These are phyloP conservation scores for Panthera leo DNA, from an alignment of 2,113 vertebrate genomes.

Conservation along the genomic window DNA sequence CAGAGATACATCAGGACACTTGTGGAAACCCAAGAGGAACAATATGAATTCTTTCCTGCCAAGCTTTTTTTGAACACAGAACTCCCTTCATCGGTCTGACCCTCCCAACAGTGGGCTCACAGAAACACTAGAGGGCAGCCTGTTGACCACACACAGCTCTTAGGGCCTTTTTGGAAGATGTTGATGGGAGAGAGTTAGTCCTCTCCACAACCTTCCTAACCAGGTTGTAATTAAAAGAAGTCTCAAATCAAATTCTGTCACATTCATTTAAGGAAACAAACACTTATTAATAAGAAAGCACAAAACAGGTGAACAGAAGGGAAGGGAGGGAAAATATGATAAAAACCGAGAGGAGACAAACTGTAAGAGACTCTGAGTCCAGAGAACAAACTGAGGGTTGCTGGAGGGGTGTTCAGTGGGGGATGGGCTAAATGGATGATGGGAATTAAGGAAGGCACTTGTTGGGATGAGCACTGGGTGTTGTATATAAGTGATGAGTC, in stretches of 20 bases:
- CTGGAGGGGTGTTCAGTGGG: no score
- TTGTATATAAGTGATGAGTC: no score
- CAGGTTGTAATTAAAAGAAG: background rate
- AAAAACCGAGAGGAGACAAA: no score
- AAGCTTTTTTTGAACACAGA: background rate
- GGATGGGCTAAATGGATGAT: no score
- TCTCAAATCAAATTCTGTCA: background rate
- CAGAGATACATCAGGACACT: background rate
- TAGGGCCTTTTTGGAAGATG: background rate
- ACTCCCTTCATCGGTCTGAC: background rate
- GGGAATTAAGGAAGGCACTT: no score
- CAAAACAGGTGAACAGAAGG: background rate
- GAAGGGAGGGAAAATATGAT: no score
- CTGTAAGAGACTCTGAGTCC: no score
- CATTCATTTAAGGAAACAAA: background rate
- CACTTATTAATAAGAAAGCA: background rate
- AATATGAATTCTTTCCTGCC: background rate
- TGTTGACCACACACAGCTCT: background rate
- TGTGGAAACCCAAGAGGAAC: background rate
- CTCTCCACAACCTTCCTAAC: background rate
- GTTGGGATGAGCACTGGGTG: no score
- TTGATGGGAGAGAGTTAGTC: background rate
- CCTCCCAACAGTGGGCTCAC: background rate
- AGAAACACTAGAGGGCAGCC: background rate
- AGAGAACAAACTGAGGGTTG: no score